Conservation (phyloP, 2,797 vertebrate species). For the Peromyscus attwateri region DNA sequence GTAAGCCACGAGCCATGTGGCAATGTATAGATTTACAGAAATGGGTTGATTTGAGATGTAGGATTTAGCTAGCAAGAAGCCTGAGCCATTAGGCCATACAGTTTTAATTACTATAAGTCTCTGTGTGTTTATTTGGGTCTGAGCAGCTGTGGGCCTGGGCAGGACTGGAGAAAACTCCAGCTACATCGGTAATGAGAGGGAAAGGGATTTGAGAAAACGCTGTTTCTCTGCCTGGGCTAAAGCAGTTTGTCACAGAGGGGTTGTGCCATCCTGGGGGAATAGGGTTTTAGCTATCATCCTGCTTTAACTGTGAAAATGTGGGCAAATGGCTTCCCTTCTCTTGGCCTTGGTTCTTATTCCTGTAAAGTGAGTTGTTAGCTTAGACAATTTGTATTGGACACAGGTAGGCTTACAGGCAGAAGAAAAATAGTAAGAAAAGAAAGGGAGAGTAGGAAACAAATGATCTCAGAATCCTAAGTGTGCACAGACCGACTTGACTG, state of each 20-base stretch:
- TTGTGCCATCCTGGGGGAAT: not conserved
- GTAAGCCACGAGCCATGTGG: too few relatives aligned
- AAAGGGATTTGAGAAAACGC: not conserved
- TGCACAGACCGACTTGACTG: not conserved
- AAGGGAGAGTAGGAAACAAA: not conserved
- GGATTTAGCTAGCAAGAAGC: too few relatives aligned
- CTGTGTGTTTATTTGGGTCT: too few relatives aligned
- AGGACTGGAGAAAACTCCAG: too few relatives aligned
- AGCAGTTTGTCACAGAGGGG: not conserved
- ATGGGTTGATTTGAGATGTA: too few relatives aligned
- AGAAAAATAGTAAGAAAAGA: not conserved
- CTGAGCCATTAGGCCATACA: too few relatives aligned
- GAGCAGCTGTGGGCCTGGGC: too few relatives aligned
- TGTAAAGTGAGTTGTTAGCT: not conserved
- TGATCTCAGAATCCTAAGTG: not conserved
- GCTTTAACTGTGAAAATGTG: not conserved
- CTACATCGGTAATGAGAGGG: not conserved
- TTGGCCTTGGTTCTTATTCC: slow-evolving; percentile 3
- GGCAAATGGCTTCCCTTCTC: not conserved
- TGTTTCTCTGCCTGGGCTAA: not conserved
- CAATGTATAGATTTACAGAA: too few relatives aligned
- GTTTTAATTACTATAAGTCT: too few relatives aligned
- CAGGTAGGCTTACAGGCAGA: not conserved
- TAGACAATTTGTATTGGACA: not conserved
- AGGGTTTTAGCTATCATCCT: not conserved